Percentiles rank a stretch among this genome's conserved stretches.
Conservation (phyloP, 2,113 vertebrate genomes). For the Pluvialis apricaria region DNA sequence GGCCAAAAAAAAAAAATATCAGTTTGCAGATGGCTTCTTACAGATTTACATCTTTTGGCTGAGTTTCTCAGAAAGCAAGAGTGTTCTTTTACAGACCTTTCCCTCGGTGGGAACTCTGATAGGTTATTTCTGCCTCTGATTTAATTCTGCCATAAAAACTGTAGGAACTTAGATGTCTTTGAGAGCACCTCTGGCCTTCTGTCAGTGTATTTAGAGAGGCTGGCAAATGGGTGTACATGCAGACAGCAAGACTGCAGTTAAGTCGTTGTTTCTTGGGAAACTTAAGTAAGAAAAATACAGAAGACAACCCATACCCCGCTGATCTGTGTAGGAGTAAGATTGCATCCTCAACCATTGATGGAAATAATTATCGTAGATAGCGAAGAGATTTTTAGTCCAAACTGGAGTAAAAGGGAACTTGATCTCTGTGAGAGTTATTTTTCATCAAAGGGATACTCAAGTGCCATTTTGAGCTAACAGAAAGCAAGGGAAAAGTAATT, state of each 20-base stretch:
- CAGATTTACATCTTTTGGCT: background rate
- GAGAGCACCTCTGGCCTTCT: background rate
- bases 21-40: background rate
- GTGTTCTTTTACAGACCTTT: background rate
- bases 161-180: background rate
- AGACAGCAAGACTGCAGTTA: background rate
- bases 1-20: background rate
- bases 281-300: background rate
- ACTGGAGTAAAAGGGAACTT: background rate
- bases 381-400: background rate
- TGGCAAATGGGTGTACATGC: background rate
- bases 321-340: background rate
- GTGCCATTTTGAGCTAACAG: background rate
- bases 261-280: background rate
- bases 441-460: background rate
- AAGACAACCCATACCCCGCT: background rate
- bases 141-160: background rate
- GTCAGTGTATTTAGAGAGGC: background rate
- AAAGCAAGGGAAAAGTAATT: background rate
- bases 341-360: background rate
- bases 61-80: background rate
- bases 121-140: background rate
- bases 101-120: background rate
- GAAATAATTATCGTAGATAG: background rate
- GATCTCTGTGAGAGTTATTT: too few species aligned